Evolutionary conservation across 2,797 vertebrate species (phyloP), one percentile per base, ranked within the genome.

Genomic region (Psittacula derbiana): DNA sequence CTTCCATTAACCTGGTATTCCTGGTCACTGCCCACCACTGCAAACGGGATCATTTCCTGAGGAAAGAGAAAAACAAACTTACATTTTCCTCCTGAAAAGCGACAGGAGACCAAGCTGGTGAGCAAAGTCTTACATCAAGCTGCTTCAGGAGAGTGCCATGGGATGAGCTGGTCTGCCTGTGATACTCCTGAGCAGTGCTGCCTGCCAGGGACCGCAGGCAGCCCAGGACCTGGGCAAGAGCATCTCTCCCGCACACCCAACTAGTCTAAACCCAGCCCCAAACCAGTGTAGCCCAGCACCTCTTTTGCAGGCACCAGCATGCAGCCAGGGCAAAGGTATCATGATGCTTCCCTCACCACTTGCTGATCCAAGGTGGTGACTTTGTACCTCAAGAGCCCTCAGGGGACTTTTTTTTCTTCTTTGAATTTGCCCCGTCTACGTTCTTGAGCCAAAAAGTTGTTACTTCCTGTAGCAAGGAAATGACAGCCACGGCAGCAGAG

Each of bases 11-110:
- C 99, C 96, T 99, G 99, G 96, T 99, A 99, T 96, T 99, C 99
- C 81, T 99, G 99, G 97, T 99, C 99, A 75, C 99, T 99, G 95
- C 99, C 99, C 92, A 99, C 99, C 94, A 99, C 99, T 3, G 99
- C 99, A 86, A 99, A 99, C 0, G 99, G 99, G 93, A 99, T 99
- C 99, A 99, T 99, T 98, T 99, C 99, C 99, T 99, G 97, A 17
- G 70, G 64, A 80, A 61, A 72, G 47, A 55, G 15, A 21, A 57
- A 46, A 12, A 13, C 3, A 47, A 62, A 1, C 16, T 10, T 4
- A 13, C 0, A 0, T 58, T 90, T 94, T 62, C 40, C 4, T 6
- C 14, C 11, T 5, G 25, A 43, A 66, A 91, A 33, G 6, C 0
- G 1, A 16, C 60, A 70, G 74, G 46, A 64, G 71, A 36, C 10